Percentiles rank a stretch among this genome's conserved stretches.
Conservation (phyloP, 2,797 vertebrate genomes). For the Acanthiza pusilla region DNA sequence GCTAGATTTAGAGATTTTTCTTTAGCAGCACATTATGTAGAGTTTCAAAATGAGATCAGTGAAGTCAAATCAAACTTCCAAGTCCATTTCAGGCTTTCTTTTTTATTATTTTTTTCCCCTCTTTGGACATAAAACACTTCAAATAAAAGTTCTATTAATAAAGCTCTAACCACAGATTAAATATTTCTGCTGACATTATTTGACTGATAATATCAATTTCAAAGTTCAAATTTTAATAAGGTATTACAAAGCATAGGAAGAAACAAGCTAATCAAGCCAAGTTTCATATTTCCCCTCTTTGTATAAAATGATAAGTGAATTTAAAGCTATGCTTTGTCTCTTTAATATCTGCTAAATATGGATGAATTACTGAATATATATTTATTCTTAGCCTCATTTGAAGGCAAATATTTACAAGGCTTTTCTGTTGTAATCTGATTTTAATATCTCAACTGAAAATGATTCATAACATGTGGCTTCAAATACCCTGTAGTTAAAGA, state of each 20-base stretch:
- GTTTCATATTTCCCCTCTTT: constrained; percentile 73
- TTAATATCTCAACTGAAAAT: constrained; percentile 81
- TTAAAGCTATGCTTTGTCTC: constrained; percentile 79
- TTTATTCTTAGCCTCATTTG: constrained; percentile 81
- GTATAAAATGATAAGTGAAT: constrained; percentile 79
- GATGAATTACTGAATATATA: constrained; percentile 82
- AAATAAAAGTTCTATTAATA: constrained; percentile 75
- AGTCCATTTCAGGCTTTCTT: constrained; percentile 22
- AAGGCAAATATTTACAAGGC: constrained; percentile 81
- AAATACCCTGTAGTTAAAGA: constrained; percentile 73
- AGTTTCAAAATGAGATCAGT: constrained; percentile 10
- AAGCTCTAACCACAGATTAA: constrained; percentile 76
- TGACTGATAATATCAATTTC: constrained; percentile 79
- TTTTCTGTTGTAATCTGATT: constrained; percentile 81
- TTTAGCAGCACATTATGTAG: not conserved
- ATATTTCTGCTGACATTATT: constrained; percentile 78
- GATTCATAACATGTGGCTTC: constrained; percentile 73
- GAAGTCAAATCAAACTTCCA: constrained; percentile 28
- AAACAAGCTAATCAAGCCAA: constrained; percentile 77
- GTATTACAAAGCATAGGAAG: constrained; percentile 76
- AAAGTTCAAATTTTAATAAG: constrained; percentile 81
- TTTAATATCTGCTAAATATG: constrained; percentile 82
- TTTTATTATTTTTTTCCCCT: constrained; percentile 16
- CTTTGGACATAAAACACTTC: constrained; percentile 64
- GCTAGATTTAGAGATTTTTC: not conserved